Evolutionary conservation across 2,113 vertebrate genomes (phyloP).

Genomic region (Tenrec ecaudatus): DNA sequence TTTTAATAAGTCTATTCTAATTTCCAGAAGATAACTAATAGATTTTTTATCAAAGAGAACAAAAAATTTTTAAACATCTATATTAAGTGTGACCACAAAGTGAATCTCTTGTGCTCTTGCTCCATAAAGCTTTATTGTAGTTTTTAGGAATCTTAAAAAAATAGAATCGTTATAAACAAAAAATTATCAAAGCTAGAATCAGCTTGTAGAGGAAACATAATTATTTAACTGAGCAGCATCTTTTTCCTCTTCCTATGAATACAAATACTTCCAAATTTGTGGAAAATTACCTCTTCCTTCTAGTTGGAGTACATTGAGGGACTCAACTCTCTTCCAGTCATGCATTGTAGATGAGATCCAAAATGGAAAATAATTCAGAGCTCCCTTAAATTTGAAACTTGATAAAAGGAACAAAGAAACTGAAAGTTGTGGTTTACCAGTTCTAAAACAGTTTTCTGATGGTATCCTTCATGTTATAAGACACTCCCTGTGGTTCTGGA

Average conservation of each 20-base stretch:
- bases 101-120: background rate
- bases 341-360: background rate
- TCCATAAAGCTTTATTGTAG: slow-evolving; percentile 20
- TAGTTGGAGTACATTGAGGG: slow-evolving; percentile 22
- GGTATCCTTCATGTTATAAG: background rate
- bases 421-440: background rate
- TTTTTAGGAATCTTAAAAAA: slow-evolving; percentile 15
- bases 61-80: background rate
- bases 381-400: slow-evolving; percentile 27
- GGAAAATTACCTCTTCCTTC: slow-evolving; percentile 40
- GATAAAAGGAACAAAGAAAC: background rate
- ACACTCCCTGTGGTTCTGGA: background rate
- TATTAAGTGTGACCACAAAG: slow-evolving; percentile 15
- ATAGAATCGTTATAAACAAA: background rate
- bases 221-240: slow-evolving; percentile 11
- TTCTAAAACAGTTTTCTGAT: background rate
- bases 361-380: slow-evolving; percentile 15
- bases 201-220: background rate
- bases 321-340: background rate
- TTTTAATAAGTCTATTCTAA: background rate
- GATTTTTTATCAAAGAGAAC: background rate
- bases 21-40: slow-evolving; percentile 13
- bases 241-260: slow-evolving; percentile 7
- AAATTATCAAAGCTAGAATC: slow-evolving; percentile 9
- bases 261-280: slow-evolving; percentile 43